Conservation (phyloP, 1,140 invertebrate genomes). For the Caenorhabditis latens region DNA sequence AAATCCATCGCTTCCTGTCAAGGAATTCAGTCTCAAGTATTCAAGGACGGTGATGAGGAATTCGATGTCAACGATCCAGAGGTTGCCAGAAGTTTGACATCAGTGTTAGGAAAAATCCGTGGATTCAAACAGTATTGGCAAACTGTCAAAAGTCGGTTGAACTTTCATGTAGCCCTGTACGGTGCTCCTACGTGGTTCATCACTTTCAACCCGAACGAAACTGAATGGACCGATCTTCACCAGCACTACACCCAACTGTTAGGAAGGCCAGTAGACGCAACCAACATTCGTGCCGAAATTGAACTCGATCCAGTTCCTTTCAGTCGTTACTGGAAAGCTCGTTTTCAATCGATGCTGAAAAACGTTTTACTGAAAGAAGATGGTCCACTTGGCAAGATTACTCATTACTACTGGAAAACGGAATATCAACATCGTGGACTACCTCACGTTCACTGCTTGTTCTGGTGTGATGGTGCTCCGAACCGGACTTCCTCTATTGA, state of each 20-base stretch:
- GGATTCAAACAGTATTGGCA: neutral
- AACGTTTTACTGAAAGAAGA: neutral
- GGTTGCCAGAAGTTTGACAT: neutral
- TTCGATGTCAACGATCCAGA: neutral
- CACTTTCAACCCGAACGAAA: constrained; percentile 51
- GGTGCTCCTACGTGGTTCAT: constrained; percentile 53
- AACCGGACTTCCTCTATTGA: neutral
- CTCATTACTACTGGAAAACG: neutral
- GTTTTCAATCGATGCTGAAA: neutral
- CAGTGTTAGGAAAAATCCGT: neutral
- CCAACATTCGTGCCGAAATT: neutral
- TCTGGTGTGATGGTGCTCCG: neutral
- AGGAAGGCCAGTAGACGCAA: neutral
- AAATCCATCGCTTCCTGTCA: neutral
- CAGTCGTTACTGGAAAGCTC: neutral
- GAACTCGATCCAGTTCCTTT: neutral
- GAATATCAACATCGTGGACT: neutral
- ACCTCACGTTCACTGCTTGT: neutral
- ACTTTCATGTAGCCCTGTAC: neutral
- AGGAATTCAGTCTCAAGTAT: neutral
- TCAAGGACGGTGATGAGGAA: no score
- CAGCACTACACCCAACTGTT: neutral
- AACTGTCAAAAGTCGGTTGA: neutral
- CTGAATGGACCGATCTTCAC: constrained; percentile 25
- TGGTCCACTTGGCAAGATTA: neutral